Evolutionary conservation across 2,888 invertebrate species (phyloP), one percentile per base, ranked within the genome.

Genomic region (Petrolisthes manimaculis): DNA sequence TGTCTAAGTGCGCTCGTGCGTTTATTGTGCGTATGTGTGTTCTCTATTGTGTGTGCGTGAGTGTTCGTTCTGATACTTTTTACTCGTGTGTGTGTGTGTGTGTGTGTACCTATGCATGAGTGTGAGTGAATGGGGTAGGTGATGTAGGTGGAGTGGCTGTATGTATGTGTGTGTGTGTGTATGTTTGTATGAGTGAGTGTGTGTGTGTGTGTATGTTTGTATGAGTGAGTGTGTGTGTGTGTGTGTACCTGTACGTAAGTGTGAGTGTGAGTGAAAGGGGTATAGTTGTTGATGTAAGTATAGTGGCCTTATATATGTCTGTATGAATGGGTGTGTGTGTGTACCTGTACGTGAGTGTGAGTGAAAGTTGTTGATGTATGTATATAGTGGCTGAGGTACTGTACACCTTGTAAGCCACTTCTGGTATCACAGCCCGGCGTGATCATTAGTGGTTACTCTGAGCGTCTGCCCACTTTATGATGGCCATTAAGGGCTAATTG

Each of bases 401-500:
- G 80, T n/a, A 55, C 80, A 24, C 56, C 80, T 80, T 80, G 80
- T 80, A 80, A 55, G 61, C 80, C 12, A 56, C 61, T 24, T 56
- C 61, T 24, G 80, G 80, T 80, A 80, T 56, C 55, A 80, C 55
- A 55, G 80, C 24, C 24, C 78, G 24, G 14, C 21, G 81, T 67
- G 81, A 67, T 82, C 81, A 67, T 82, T 82, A 82, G 81, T 37
- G 81, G 67, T 82, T 61, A 53, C 67, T 82, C 81, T 24, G n/a
- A 18, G 81, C 67, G 67, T 82, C 67, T 67, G 56, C 67, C 37
- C 18, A 67, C 51, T 82, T 82, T 82, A 82, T 82, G 81, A 37
- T 37, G 67, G 37, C 81, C 67, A 82, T 82, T 82, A 82, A 82
- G 67, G 81, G 67, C 81, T 82, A 82, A 82, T 82, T 82, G 67